These are phyloP conservation scores for Palaemon carinicauda DNA, from an alignment of 1,140 invertebrate species.

Conservation along the genomic window DNA sequence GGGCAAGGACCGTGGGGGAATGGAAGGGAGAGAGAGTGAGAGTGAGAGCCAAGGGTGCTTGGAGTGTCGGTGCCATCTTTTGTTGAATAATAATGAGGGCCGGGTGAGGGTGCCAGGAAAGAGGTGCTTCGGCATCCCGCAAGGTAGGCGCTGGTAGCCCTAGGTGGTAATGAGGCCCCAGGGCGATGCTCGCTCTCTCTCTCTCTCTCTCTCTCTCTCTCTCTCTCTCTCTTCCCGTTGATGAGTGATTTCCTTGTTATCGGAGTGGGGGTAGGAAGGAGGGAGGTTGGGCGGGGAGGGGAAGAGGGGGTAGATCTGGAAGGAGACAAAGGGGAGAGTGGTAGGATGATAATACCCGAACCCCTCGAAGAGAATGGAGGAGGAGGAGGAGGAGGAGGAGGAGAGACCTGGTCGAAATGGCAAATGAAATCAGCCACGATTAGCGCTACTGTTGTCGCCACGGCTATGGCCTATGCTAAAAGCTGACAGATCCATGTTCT, in stretches of 20 bases:
- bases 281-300: not conserved
- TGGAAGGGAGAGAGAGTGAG: not conserved
- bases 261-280: not conserved
- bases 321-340: not conserved
- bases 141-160: constrained; percentile 30
- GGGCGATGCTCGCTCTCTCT: not conserved
- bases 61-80: no score
- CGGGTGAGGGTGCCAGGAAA: constrained; percentile 5
- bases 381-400: not conserved
- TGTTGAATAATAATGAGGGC: not conserved
- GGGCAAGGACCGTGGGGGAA: not conserved
- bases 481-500: not conserved
- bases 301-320: not conserved
- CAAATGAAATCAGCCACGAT: not conserved
- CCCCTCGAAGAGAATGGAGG: not conserved
- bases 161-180: constrained; percentile 24
- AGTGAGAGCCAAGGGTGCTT: no score
- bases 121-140: constrained; percentile 29
- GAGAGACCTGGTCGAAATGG: not conserved
- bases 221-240: not conserved
- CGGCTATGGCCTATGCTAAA: not conserved
- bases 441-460: not conserved
- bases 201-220: no score
- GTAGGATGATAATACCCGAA: not conserved
- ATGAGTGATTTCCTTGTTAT: constrained; percentile 39